Percentiles rank a stretch among this genome's conserved stretches.
phyloP scores from a whole-genome alignment of 2,113 vertebrate species.

The Percopsis transmontana region DNA sequence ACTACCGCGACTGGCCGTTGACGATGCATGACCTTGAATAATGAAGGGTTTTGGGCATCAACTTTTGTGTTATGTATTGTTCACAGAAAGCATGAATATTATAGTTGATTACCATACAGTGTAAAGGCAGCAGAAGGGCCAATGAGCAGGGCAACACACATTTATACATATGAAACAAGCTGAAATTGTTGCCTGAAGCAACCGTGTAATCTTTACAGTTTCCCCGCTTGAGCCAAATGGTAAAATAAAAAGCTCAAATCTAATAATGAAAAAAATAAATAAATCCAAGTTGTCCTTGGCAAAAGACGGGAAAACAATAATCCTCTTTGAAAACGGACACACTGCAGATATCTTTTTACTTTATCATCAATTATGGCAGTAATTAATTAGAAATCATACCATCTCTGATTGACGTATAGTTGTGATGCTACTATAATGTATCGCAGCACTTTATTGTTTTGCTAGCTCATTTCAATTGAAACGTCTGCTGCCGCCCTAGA shows the following conservation, averaged over 20 bases:
- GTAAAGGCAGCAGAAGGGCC: too few species aligned
- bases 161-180: too few species aligned
- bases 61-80: too few species aligned
- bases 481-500: conserved; percentile 5
- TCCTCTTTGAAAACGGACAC: conserved; percentile 7
- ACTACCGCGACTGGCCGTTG: too few species aligned
- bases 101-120: neutral
- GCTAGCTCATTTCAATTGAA: neutral
- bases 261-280: conserved; percentile 1
- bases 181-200: conserved; percentile 29
- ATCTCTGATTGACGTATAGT: neutral
- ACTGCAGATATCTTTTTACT: neutral
- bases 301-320: conserved; percentile 28
- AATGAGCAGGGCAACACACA: too few species aligned
- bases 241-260: conserved; percentile 10
- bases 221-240: conserved; percentile 7
- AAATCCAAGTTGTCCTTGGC: neutral
- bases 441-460: neutral
- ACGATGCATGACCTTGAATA: too few species aligned
- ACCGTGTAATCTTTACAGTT: conserved; percentile 17
- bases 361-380: too few species aligned
- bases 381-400: too few species aligned
- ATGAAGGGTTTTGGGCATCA: too few species aligned
- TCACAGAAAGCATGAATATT: conserved; percentile 13
- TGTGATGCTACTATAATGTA: neutral